Conservation (phyloP, 2,113 vertebrate genomes). For the Ploceus nigricollis region DNA sequence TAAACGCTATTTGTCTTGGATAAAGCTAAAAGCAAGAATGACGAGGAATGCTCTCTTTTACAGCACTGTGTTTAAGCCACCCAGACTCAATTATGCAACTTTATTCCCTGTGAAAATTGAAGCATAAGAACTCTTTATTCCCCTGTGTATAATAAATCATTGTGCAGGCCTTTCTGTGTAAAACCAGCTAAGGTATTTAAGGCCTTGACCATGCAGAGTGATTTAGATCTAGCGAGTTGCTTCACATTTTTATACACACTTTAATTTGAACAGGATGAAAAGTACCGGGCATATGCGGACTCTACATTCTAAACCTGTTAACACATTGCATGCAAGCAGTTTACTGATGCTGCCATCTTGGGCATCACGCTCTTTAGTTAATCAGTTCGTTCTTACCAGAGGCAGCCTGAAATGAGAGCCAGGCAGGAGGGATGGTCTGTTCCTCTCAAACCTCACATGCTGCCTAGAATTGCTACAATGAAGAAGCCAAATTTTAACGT, state of each 20-base stretch:
- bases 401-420: background rate
- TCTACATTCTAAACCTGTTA: background rate
- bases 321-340: background rate
- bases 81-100: background rate
- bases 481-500: background rate
- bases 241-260: background rate
- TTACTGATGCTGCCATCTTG: background rate
- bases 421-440: background rate
- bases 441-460: background rate
- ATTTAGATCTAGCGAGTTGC: background rate
- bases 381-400: background rate
- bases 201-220: background rate
- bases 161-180: background rate
- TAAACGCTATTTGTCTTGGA: background rate
- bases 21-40: background rate
- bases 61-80: background rate
- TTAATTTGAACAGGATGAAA: background rate
- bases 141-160: background rate
- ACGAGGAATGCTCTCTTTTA: background rate
- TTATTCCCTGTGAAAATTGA: background rate
- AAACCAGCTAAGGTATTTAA: background rate
- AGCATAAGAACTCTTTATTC: background rate
- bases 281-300: background rate
- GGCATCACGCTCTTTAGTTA: background rate
- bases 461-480: background rate